Percentiles rank a stretch among this genome's conserved stretches.
Evolutionary conservation across 2,888 invertebrate species (phyloP).

Genomic region (Pammene fasciana): DNA sequence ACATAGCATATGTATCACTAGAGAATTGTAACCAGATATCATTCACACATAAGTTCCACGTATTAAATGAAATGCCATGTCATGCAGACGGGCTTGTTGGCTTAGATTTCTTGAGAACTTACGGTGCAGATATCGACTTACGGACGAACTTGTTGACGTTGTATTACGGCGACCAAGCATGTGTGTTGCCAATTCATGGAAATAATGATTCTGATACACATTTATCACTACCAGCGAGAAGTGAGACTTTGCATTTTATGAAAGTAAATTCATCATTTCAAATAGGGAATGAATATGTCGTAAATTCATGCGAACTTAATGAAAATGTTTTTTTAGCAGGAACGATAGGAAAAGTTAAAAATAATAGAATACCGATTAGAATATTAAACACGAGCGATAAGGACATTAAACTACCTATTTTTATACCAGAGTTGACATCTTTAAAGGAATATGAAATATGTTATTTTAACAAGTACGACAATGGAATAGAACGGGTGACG

Average conservation of each 20-base stretch:
- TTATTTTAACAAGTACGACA: not conserved
- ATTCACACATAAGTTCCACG: slow-evolving; percentile 9
- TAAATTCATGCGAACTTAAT: not conserved
- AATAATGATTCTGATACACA: not conserved
- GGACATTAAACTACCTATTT: not conserved
- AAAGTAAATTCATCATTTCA: not conserved
- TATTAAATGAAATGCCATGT: slow-evolving; percentile 4
- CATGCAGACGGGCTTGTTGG: slow-evolving; percentile 3
- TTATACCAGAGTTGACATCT: not conserved
- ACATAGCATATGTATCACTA: not conserved
- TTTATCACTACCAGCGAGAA: slow-evolving; percentile 3
- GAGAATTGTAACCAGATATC: slow-evolving; percentile 2
- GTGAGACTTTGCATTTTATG: not conserved
- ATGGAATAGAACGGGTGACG: not conserved
- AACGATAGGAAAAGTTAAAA: not conserved
- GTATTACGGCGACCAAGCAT: too few relatives aligned
- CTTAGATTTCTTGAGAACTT: slow-evolving; percentile 5
- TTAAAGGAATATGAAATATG: not conserved
- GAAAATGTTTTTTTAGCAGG: slow-evolving; percentile 9
- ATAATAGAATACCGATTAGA: not conserved
- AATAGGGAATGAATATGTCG: not conserved
- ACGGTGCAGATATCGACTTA: not conserved
- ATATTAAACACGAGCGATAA: not conserved
- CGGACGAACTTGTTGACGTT: too few relatives aligned
- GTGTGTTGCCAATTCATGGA: too few relatives aligned